Percentiles rank a stretch among this genome's conserved stretches.
Evolutionary conservation across 2,113 vertebrate species (phyloP).

Genomic region (Pardalotus punctatus): DNA sequence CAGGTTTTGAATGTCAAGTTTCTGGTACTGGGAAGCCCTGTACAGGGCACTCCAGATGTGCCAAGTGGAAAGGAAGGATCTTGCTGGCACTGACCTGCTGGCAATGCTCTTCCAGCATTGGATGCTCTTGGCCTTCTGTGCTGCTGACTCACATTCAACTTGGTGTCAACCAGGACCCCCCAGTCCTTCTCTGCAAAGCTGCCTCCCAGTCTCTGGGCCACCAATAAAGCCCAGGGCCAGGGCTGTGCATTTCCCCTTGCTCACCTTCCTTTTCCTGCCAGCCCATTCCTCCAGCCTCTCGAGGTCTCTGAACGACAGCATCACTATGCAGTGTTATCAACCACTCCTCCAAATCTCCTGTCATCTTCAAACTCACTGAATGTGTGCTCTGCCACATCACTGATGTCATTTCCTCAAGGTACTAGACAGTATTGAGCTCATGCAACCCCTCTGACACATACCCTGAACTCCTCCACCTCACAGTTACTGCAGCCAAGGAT

Average conservation of each 20-base stretch:
- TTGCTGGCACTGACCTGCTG: neutral
- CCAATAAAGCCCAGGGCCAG: neutral
- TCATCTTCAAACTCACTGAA: neutral
- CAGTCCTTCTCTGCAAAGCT: neutral
- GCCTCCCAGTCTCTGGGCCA: neutral
- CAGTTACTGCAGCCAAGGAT: neutral
- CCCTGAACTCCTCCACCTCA: neutral
- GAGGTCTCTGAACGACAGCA: neutral
- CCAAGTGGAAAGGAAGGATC: neutral
- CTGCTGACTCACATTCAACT: neutral
- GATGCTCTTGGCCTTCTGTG: too few relatives aligned
- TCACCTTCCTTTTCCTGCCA: neutral
- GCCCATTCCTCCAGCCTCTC: neutral
- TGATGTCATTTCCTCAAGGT: neutral
- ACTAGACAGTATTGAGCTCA: neutral
- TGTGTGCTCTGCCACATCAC: neutral
- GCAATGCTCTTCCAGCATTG: neutral
- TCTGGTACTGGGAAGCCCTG: rapidly evolving
- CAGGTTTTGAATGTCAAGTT: neutral
- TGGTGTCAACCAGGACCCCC: neutral
- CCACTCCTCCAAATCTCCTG: neutral
- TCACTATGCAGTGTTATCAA: neutral
- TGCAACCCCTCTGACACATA: neutral
- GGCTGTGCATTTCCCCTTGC: neutral
- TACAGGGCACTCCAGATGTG: neutral